Evolutionary conservation across 2,113 vertebrate genomes (phyloP), one percentile per base, ranked within the genome.

Genomic region (Petroica traversi): DNA sequence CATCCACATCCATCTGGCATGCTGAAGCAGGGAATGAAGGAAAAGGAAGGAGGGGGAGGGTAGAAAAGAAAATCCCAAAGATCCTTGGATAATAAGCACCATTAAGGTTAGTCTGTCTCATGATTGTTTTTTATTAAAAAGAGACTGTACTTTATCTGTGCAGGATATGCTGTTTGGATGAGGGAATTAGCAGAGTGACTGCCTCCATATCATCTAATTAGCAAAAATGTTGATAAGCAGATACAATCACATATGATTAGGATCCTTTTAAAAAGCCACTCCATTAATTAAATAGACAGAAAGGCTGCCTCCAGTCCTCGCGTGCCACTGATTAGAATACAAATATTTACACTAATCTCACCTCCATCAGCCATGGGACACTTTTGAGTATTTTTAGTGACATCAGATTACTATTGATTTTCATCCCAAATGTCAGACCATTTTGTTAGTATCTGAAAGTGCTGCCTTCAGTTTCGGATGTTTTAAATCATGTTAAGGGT

Each of bases 211-310:
- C 98, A 98, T 98, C 98, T 98, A 98, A 98, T 98, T 98, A 98
- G 98, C 98, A 96, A 97, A 96, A 95, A 98, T 97, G 96, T 98
- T 98, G 98, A 98, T 98, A 98, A 98, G 98, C 97, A 98, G 98
- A 98, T 98, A 98, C 97, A 97, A 98, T 98, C 97, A 95, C 97
- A 97, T 97, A 98, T 98, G 98, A 98, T 98, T 98, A 98, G 98
- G 98, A 98, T 98, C 98, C 98, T 98, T 98, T 98, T 98, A 97
- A 98, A 98, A 98, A 98, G 98, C 98, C 97, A 98, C 98, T 98
- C 98, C 98, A 98, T 98, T 98, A 98, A 98, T 98, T 98, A 98
- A 97, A 95, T 97, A 98, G 98, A 98, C 98, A 98, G 98, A 98
- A 97, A 97, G 97, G 97, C 97, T 93, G 97, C 98, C 98, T 98